Evolutionary conservation across 2,888 invertebrate species (phyloP).

Genomic region (Caradrina kadenii): DNA sequence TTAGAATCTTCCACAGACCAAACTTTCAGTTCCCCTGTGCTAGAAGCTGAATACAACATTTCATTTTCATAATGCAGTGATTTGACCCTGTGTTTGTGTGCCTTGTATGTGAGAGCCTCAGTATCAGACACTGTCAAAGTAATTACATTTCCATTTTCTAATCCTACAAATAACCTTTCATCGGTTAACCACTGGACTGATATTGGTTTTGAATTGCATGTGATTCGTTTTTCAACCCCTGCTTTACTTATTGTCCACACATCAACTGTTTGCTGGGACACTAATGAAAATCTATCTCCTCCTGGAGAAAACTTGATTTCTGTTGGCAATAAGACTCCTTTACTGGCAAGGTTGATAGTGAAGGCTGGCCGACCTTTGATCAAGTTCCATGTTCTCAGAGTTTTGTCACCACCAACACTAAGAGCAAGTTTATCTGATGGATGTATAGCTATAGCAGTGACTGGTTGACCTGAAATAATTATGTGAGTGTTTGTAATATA

Average conservation of each 20-base stretch:
- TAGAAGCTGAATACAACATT: conserved; percentile 93
- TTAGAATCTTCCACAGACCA: conserved; percentile 89
- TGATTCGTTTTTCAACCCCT: conserved; percentile 92
- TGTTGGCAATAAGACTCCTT: conserved; percentile 88
- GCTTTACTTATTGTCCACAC: conserved; percentile 95
- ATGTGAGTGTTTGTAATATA: not conserved
- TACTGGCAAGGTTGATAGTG: conserved; percentile 95
- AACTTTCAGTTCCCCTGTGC: conserved; percentile 94
- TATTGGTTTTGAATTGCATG: conserved; percentile 93
- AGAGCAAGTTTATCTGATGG: conserved; percentile 97
- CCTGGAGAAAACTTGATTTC: conserved; percentile 93
- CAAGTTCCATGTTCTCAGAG: conserved; percentile 97
- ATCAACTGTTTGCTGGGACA: conserved; percentile 93
- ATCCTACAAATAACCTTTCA: conserved; percentile 92
- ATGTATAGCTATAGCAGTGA: conserved; percentile 95
- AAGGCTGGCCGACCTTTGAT: conserved; percentile 97
- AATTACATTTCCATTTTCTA: conserved; percentile 93
- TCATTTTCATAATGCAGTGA: conserved; percentile 90
- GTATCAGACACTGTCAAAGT: conserved; percentile 90
- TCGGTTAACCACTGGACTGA: conserved; percentile 93
- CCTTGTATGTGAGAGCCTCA: conserved; percentile 85
- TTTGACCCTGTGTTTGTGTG: conserved; percentile 93
- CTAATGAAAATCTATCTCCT: conserved; percentile 94
- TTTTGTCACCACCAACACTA: conserved; percentile 95
- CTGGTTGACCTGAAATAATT: conserved; percentile 88